phyloP scores from a whole-genome alignment of 1,140 invertebrate genomes.

The Pseudomyrmex flavicornis region DNA sequence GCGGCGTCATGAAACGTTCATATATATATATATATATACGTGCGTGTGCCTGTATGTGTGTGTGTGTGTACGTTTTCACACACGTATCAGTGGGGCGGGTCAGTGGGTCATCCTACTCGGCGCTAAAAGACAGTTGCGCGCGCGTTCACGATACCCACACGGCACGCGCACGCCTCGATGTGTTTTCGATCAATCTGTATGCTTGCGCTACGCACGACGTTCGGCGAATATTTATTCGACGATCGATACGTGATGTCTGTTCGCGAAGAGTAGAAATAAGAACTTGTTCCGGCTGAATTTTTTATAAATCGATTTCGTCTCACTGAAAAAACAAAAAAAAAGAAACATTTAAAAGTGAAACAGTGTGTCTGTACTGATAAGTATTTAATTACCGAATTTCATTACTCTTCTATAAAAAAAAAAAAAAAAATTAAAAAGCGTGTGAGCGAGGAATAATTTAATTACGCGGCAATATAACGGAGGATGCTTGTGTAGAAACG shows the following conservation, averaged over 20 bases:
- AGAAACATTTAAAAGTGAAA: no score
- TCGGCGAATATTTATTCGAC: conserved; percentile 1
- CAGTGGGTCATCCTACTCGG: conserved; percentile 72
- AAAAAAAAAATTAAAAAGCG: no score
- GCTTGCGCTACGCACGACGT: neutral
- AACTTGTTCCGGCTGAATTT: no score
- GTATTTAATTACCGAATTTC: no score
- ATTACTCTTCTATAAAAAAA: no score
- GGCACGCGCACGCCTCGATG: conserved; percentile 45
- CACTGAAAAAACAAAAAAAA: no score
- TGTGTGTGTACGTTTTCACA: conserved; percentile 40
- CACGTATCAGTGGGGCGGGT: conserved; percentile 65
- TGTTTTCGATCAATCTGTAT: conserved; percentile 24
- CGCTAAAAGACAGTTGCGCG: conserved; percentile 62
- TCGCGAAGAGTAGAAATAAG: neutral
- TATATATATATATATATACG: neutral
- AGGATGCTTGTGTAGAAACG: neutral
- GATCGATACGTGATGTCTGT: neutral
- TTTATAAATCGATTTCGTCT: no score
- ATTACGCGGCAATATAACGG: no score
- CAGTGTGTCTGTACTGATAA: no score
- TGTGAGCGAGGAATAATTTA: no score
- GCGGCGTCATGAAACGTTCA: conserved; percentile 19
- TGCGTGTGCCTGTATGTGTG: no score
- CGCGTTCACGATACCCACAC: neutral